phyloP scores from a whole-genome alignment of 2,113 vertebrate genomes.

The Periophthalmodon schlosseri region DNA sequence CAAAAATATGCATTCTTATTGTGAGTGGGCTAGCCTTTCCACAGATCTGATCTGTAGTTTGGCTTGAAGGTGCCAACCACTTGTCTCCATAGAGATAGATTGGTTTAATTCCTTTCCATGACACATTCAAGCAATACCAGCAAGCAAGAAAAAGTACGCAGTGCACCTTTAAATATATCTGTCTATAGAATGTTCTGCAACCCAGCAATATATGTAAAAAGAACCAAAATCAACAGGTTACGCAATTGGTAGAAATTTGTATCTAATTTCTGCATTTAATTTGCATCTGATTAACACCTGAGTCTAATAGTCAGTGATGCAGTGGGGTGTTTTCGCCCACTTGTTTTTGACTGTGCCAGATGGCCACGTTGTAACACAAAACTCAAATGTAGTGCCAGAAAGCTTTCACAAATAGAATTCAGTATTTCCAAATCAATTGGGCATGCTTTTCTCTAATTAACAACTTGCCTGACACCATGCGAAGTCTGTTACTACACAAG shows the following conservation, averaged over 20 bases:
- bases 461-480: conserved; percentile 29
- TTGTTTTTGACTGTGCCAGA: conserved; percentile 26
- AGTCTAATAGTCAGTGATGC: neutral
- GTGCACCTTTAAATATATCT: no score
- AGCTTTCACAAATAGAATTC: conserved; percentile 22
- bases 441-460: conserved; percentile 40
- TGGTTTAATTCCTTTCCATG: no score
- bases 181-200: no score
- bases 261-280: conserved; percentile 1
- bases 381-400: conserved; percentile 28
- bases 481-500: conserved; percentile 25
- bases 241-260: neutral
- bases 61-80: no score
- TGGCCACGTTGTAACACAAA: conserved; percentile 34
- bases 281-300: conserved; percentile 19
- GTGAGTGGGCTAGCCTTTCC: no score
- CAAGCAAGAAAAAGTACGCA: no score
- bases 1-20: no score
- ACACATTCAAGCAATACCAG: no score
- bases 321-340: conserved; percentile 20
- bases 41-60: no score
- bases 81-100: no score
- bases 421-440: conserved; percentile 39
- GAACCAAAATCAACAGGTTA: conserved; percentile 6
- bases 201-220: neutral